These are phyloP conservation scores for Alexandromys fortis DNA, from an alignment of 2,113 vertebrate species.

Conservation along the genomic window DNA sequence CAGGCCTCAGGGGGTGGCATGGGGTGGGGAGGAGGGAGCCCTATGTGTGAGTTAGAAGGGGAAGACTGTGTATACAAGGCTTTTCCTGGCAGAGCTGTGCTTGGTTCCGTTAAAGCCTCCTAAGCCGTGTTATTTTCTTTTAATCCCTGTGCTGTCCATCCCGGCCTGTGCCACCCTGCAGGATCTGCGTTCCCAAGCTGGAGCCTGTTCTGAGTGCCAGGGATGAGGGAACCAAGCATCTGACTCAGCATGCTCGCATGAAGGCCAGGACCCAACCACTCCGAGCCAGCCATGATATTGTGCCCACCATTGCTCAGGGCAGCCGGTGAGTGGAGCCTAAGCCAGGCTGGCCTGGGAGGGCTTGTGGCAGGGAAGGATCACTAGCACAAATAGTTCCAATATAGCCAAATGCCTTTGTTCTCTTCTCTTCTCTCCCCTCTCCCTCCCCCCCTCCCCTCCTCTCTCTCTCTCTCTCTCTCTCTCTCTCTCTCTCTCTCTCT, in stretches of 20 bases:
- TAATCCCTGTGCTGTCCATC: slow-evolving; percentile 75
- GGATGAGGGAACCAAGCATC: slow-evolving; percentile 93
- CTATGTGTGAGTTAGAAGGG: neutral
- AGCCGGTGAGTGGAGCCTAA: slow-evolving; percentile 86
- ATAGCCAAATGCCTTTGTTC: neutral
- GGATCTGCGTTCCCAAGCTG: slow-evolving; percentile 85
- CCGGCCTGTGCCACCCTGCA: slow-evolving; percentile 71
- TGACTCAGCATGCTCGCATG: slow-evolving; percentile 92
- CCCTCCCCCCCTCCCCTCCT: too few species aligned
- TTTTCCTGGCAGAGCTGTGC: slow-evolving; percentile 67
- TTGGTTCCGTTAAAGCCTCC: slow-evolving; percentile 82
- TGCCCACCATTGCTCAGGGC: slow-evolving; percentile 81
- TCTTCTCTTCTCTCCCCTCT: neutral
- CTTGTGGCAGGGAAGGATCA: neutral
- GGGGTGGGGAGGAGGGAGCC: neutral
- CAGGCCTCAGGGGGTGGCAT: too few species aligned
- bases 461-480: too few species aligned
- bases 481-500: neutral
- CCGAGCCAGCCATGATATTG: slow-evolving; percentile 93
- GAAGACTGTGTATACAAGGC: neutral
- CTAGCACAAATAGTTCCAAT: neutral
- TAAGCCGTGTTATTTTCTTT: slow-evolving; percentile 86
- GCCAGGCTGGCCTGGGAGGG: neutral
- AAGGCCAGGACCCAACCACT: slow-evolving; percentile 93
- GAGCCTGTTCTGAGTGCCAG: slow-evolving; percentile 90